phyloP scores from a whole-genome alignment of 2,888 invertebrate species.

The Andrena minutula region DNA sequence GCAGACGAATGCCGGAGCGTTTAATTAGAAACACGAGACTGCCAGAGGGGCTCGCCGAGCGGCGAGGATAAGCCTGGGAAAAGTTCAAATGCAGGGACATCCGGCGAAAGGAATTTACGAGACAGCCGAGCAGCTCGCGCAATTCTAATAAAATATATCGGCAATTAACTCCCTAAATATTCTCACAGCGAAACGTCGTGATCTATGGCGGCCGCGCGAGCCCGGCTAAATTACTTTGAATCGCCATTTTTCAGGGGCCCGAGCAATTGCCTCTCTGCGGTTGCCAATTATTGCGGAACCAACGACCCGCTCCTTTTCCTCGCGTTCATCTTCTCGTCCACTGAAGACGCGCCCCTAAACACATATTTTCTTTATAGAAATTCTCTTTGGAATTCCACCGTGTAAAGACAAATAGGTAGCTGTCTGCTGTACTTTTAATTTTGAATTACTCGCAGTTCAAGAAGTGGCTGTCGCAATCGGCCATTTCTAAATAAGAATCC shows the following conservation, averaged over 20 bases:
- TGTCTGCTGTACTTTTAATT: constrained; percentile 1
- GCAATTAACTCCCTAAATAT: constrained; percentile 85
- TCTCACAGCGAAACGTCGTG: constrained; percentile 82
- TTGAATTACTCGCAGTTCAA: too few species aligned
- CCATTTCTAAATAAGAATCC: constrained; percentile 13
- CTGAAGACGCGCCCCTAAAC: neutral
- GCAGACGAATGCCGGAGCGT: constrained; percentile 66
- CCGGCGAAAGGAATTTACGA: constrained; percentile 82
- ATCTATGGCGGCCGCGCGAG: constrained; percentile 78
- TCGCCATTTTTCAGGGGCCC: constrained; percentile 81
- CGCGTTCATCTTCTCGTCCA: neutral
- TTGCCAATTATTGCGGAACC: constrained; percentile 67
- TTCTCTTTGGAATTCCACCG: constrained; percentile 23
- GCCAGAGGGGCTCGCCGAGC: constrained; percentile 20
- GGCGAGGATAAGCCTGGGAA: constrained; percentile 54
- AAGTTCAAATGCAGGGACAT: constrained; percentile 82
- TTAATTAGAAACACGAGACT: constrained; percentile 79
- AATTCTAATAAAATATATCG: constrained; percentile 84
- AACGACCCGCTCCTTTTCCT: constrained; percentile 16
- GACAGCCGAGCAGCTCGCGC: constrained; percentile 75
- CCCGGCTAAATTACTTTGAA: constrained; percentile 82
- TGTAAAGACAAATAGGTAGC: neutral
- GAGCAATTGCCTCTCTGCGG: constrained; percentile 65
- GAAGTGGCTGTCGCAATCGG: neutral
- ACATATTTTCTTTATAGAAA: constrained; percentile 25